Conservation (phyloP, 2,797 vertebrate genomes). For the Paguma larvata region DNA sequence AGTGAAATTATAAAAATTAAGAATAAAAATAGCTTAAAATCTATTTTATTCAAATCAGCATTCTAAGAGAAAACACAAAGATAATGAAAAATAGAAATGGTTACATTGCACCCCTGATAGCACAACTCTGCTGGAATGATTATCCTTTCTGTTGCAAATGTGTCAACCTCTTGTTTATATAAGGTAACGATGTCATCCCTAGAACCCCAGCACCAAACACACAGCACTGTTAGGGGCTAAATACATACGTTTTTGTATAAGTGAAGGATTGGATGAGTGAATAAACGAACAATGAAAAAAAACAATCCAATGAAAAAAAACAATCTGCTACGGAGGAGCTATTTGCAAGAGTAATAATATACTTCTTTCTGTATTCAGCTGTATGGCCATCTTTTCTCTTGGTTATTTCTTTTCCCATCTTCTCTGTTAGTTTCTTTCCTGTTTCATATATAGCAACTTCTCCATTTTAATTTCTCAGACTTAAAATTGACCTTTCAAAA, state of each 20-base stretch:
- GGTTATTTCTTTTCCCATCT: not conserved
- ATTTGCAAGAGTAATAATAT: not conserved
- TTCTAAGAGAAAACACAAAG: conserved; percentile 52
- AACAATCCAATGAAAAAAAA: conserved; percentile 31
- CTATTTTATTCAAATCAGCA: conserved; percentile 49
- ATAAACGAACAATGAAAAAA: conserved; percentile 37
- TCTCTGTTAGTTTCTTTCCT: conserved; percentile 58
- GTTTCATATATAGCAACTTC: conserved; percentile 25
- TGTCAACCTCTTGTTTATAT: not conserved
- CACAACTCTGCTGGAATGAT: not conserved
- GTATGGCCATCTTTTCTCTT: not conserved
- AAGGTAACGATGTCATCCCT: not conserved
- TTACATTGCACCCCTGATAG: not conserved
- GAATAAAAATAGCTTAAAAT: conserved; percentile 39
- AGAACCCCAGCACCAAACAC: not conserved
- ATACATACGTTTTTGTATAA: not conserved
- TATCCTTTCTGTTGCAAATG: not conserved
- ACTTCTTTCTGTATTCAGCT: not conserved
- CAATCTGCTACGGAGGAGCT: not conserved
- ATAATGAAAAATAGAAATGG: conserved; percentile 1
- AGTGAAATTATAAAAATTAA: conserved; percentile 47
- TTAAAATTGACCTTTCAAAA: conserved; percentile 28
- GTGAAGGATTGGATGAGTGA: not conserved
- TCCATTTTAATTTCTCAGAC: conserved; percentile 62
- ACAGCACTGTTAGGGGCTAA: not conserved